Base-by-base conservation (phyloP, 2,888 invertebrate genomes). In the Listrodromus nycthemerus region DNA sequence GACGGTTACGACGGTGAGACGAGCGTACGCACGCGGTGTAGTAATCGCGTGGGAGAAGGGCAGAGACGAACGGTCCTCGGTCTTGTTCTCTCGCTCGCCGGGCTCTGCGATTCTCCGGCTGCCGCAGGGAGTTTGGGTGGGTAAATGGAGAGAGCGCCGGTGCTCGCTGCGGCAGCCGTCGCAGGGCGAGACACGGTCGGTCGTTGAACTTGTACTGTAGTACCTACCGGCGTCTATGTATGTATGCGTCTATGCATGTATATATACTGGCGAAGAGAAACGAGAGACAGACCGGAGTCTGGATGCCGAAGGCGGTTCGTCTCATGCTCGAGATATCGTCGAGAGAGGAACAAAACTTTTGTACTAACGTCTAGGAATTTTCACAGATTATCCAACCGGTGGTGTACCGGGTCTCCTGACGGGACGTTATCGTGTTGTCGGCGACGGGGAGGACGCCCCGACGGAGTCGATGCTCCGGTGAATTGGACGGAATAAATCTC, bases 181-280 rank as follows among this genome's bases (percentile, higher is more conserved):
- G 85, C 41, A 84, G 76, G 81, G 83, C 84, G 84, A 85, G 82
- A 85, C 85, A 83, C 84, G 83, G 87, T 84, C 85, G 87, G 87
- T 87, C 87, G 82, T 87, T 87, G 87, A 87, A 87, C 87, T 80
- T 87, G 61, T 69, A 70, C 83, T 78, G 66, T 78, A 80, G 74
- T 61, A 74, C 81, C 58, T 58, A 58, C 16, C 30, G 10, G 5
- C 24, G 13, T 55, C 10, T 55, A 3, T 27, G 6, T 24, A 13
- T 24, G 16, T 24, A 13, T 13, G 5, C 13, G 5, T 24, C 3
- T 13, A 27, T 27, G 1, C 30, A 27, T 24, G 50, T 4, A 50
- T 50, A 50, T 8, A 19, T 16, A 58, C 16, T 4, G 3, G 66
- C 45, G 81, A 69, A 41, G 41, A 41, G 41, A 52, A 55, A 33